A percentile compares a stretch with the other conserved stretches of the same genome.
Evolutionary conservation across 2,888 invertebrate genomes (phyloP).

Genomic region (Hofmannophila pseudospretella): DNA sequence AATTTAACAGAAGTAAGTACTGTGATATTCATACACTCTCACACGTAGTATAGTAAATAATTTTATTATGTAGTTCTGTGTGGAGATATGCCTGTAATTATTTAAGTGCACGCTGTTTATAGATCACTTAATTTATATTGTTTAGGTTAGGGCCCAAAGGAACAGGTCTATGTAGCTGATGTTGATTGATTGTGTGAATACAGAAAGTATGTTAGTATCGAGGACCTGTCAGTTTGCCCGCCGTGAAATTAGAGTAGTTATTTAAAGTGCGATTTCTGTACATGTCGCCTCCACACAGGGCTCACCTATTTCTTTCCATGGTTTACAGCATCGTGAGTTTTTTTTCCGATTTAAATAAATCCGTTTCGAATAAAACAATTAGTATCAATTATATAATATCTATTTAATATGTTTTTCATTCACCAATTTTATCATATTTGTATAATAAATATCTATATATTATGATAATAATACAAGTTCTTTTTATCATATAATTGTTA

Average conservation of each 20-base stretch:
- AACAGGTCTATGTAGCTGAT: conserved; percentile 18
- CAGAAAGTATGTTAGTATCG: background rate
- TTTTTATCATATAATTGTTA: too few species aligned
- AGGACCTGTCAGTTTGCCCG: conserved; percentile 28
- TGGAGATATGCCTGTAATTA: conserved; percentile 34
- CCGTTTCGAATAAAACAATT: conserved; percentile 43
- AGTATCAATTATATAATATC: background rate
- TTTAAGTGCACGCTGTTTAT: conserved; percentile 39
- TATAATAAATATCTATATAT: too few species aligned
- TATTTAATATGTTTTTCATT: too few species aligned
- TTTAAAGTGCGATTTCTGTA: conserved; percentile 20
- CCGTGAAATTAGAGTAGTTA: conserved; percentile 28
- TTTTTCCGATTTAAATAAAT: conserved; percentile 48
- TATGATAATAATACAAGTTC: too few species aligned
- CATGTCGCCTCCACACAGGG: conserved; percentile 46
- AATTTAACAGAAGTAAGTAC: conserved; percentile 55
- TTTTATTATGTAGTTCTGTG: conserved; percentile 38
- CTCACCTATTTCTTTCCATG: conserved; percentile 28
- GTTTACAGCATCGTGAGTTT: conserved; percentile 34
- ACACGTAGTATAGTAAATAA: conserved; percentile 35
- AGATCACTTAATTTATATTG: conserved; percentile 32
- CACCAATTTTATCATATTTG: too few species aligned
- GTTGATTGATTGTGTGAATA: background rate
- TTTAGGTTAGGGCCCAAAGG: conserved; percentile 28
- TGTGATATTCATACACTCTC: conserved; percentile 69